Evolutionary conservation across 2,113 vertebrate species (phyloP).

Genomic region (Cricetomys ansorgei): DNA sequence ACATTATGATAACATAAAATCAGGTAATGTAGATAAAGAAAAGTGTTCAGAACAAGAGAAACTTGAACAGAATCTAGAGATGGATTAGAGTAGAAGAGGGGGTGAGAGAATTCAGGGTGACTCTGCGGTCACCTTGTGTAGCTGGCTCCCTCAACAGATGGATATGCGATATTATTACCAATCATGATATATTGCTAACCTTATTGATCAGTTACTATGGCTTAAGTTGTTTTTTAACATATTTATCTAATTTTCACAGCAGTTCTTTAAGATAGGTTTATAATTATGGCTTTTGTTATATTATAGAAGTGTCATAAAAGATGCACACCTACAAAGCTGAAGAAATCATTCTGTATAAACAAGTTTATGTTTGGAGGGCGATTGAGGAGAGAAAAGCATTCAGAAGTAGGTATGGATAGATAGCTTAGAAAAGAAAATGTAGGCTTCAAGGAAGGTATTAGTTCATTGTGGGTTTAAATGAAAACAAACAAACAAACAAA

Average conservation of each 20-base stretch:
- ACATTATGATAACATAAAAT: background rate
- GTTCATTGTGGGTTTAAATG: slow-evolving; percentile 37
- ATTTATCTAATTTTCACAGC: background rate
- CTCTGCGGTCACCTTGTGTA: background rate
- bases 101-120: background rate
- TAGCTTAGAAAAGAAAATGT: background rate
- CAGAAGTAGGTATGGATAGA: background rate
- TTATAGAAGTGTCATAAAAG: background rate
- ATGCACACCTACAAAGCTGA: background rate
- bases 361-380: background rate
- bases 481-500: too few species aligned
- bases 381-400: background rate
- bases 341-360: background rate
- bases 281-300: background rate
- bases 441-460: background rate
- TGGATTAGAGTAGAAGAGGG: background rate
- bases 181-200: background rate
- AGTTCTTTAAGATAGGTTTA: background rate
- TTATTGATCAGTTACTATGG: background rate
- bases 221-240: background rate
- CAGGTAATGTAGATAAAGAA: background rate
- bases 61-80: background rate
- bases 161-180: background rate
- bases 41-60: slow-evolving; percentile 22
- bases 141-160: background rate